Base-by-base conservation (phyloP, 2,888 invertebrate species). In the Ectemnius continuus region DNA sequence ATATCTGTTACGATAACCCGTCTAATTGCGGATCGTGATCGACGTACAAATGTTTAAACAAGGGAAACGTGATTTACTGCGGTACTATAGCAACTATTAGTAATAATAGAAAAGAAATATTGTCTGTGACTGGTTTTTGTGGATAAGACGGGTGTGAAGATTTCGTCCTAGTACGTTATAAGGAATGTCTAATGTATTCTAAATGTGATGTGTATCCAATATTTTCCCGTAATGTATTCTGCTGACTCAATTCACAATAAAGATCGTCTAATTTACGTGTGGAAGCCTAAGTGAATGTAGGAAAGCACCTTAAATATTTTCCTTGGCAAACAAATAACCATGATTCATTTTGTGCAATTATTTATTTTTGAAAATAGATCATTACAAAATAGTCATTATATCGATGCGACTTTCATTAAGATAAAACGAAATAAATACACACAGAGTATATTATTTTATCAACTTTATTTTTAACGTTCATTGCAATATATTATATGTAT, bases 151-250 rank as follows among this genome's bases (percentile, higher is more conserved):
- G 64, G 46, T 36, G 73, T 75, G 63, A 36, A 36, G 70, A 60
- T 68, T 64, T 78, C 69, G 57, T 70, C 61, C 68, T 72, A 69
- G 36, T 68, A 62, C 67, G 46, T 59, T 68, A 60, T 78, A 78
- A 78, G 78, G 52, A 81, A 73, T 77, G 76, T 73, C 61, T 68
- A 79, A 82, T 80, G 78, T 85, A 77, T 85, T 74, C 74, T 84
- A 84, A 83, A 84, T 86, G 83, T 87, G 74, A 84, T 80, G 84
- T 87, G 76, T 79, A 84, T 82, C 76, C 78, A 81, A 84, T 84
- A 86, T 86, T 87, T 86, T 86, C 84, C 82, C 84, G 84, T 85
- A 82, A 83, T 85, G 86, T 86, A 86, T 76, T 79, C 73, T 70
- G 61, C 67, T 84, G 67, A 81, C 80, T 79, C 74, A 23, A 79